Percentiles rank a stretch among this genome's conserved stretches.
Conservation (phyloP, 1,140 invertebrate species). For the Pomacea maculata region DNA sequence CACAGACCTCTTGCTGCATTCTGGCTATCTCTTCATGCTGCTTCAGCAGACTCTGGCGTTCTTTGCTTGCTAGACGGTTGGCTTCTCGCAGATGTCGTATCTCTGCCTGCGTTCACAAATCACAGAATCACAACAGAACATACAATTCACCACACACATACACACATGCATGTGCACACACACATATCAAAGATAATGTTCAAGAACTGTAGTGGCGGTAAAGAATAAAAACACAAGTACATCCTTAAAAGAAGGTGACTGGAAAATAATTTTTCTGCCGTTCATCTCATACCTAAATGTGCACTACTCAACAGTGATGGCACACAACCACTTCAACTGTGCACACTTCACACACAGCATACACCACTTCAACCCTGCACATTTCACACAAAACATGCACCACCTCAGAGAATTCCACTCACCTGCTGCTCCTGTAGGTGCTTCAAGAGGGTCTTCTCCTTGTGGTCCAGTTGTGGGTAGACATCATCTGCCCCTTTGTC, state of each 20-base stretch:
- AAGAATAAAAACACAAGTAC: no score
- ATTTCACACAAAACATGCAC: no score
- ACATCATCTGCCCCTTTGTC: constrained; percentile 66
- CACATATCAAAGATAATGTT: no score
- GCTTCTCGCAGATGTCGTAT: constrained; percentile 66
- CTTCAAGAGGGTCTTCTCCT: constrained; percentile 61
- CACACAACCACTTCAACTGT: no score
- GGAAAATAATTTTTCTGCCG: no score
- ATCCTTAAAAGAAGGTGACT: no score
- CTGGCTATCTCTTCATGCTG: constrained; percentile 59
- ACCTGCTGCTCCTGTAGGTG: constrained; percentile 56
- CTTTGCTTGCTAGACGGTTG: constrained; percentile 57
- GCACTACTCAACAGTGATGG: no score
- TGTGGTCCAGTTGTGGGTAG: constrained; percentile 69
- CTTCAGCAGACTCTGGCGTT: constrained; percentile 56
- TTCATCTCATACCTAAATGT: no score
- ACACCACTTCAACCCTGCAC: no score
- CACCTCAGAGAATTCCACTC: not conserved
- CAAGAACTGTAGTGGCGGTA: no score
- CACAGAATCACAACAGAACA: not conserved
- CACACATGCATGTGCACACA: not conserved
- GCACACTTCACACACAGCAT: no score
- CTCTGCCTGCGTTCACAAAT: constrained; percentile 64
- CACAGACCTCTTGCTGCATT: constrained; percentile 36
- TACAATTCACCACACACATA: not conserved